Base-by-base conservation (phyloP, 2,888 invertebrate genomes). In the Capitulum mitella region DNA sequence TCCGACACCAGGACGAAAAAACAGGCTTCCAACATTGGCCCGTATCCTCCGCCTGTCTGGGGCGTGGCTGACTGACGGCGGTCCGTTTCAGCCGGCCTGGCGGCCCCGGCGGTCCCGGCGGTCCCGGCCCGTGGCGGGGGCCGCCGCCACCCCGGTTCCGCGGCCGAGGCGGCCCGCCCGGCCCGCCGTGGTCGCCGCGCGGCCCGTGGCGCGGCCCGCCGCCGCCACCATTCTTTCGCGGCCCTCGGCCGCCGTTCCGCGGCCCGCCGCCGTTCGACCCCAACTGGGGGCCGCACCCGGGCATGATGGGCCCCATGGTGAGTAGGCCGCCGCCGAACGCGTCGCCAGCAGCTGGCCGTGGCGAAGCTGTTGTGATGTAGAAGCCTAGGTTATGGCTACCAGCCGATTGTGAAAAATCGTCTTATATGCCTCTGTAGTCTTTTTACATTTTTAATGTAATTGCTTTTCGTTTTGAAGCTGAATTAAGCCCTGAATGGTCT, bases 281-380 rank as follows among this genome's bases (percentile, higher is more conserved):
- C 29, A 92, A 91, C 85, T 92, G 92, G 92, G 91, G 90, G 26
- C 89, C 89, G 0, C 89, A 89, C 61, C 90, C 90, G 89, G 81
- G 81, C 0, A 89, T 89, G 1, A 88, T 88, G 85, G 89, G 89
- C 78, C 83, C 83, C 19, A 83, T 83, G 79, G 84, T 81, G 37
- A 81, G 79, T 58, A 26, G 58, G 43, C n/a, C 26, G 54, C 3
- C 26, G 54, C 54, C 54, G 54, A n/a, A 80, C 82, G 12, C 80
- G 81, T n/a, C 81, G 79, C 16, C n/a, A 80, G 80, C 79, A 79
- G 80, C 32, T 80, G 78, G n/a, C 77, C 77, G 78, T 78, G 77
- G 22, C 77, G 79, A n/a, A n/a, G n/a, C n/a, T n/a, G n/a, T n/a
- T n/a, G n/a, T n/a, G n/a, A n/a, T n/a, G n/a, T n/a, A n/a, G n/a